A percentile compares a stretch with the other conserved stretches of the same genome.
These are phyloP conservation scores for Aphodius sticticus DNA, from an alignment of 2,888 invertebrate genomes.

Conservation along the genomic window DNA sequence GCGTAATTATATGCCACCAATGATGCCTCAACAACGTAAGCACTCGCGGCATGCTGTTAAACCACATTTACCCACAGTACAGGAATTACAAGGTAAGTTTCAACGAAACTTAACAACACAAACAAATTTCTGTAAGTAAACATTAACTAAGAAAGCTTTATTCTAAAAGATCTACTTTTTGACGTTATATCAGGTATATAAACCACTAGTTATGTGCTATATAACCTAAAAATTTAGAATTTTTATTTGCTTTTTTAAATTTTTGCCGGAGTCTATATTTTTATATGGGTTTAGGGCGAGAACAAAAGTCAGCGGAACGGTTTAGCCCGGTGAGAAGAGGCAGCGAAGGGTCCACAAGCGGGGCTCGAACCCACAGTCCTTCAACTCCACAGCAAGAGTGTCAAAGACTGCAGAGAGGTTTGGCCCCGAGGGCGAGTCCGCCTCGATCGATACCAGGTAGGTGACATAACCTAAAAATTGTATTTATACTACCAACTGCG, in stretches of 20 bases:
- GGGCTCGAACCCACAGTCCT: conserved; percentile 67
- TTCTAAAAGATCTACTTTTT: not conserved
- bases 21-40: conserved; percentile 63
- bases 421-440: conserved; percentile 60
- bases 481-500: too few species aligned
- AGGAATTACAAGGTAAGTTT: conserved; percentile 71
- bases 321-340: conserved; percentile 93
- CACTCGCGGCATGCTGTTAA: conserved; percentile 66
- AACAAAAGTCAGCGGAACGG: conserved; percentile 71
- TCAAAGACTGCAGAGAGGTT: conserved; percentile 73
- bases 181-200: not conserved
- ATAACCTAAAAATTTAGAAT: not conserved
- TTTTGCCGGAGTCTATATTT: not conserved
- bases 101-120: not conserved
- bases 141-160: not conserved
- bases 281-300: conserved; percentile 61
- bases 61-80: conserved; percentile 71
- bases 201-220: not conserved
- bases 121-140: not conserved
- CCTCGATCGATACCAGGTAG: conserved; percentile 68
- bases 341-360: conserved; percentile 74
- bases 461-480: not conserved
- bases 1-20: conserved; percentile 78
- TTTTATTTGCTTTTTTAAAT: not conserved
- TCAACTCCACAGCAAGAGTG: conserved; percentile 79